Evolutionary conservation across 2,888 invertebrate species (phyloP).

Genomic region (Zootermopsis nevadensis): DNA sequence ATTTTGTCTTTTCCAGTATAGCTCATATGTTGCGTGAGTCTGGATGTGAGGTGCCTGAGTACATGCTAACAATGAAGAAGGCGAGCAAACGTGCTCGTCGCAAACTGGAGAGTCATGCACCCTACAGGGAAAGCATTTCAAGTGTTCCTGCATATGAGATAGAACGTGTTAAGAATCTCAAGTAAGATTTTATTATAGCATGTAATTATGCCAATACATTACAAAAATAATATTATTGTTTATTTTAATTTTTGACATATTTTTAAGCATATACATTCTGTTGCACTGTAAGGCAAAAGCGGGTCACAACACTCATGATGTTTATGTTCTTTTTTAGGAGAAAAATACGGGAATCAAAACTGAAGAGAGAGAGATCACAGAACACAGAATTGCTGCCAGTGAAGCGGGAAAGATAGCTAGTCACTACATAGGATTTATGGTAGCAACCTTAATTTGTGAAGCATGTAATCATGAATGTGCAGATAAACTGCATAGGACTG

Average conservation of each 20-base stretch:
- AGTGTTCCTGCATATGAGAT: slow-evolving; percentile 66
- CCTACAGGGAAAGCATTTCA: slow-evolving; percentile 74
- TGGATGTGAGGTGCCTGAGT: slow-evolving; percentile 92
- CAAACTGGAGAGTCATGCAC: slow-evolving; percentile 70
- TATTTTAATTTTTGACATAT: no score
- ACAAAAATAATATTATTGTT: no score
- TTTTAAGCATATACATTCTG: no score
- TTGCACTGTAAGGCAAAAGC: no score
- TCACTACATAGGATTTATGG: background rate
- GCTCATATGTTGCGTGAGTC: slow-evolving; percentile 91
- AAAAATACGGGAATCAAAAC: slow-evolving; percentile 8
- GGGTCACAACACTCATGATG: background rate
- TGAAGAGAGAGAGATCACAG: background rate
- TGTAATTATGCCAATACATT: no score
- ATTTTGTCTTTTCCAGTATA: slow-evolving; percentile 71
- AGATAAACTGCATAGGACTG: no score
- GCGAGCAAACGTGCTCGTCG: slow-evolving; percentile 72
- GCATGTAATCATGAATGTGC: no score
- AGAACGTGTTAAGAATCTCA: slow-evolving; percentile 54
- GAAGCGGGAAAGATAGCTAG: background rate
- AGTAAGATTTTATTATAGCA: slow-evolving; percentile 1
- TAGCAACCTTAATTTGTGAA: background rate
- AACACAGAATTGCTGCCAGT: background rate
- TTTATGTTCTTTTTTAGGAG: background rate
- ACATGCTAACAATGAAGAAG: slow-evolving; percentile 83